Conservation (phyloP, 2,888 invertebrate species). For the Zygogramma bicolorata region DNA sequence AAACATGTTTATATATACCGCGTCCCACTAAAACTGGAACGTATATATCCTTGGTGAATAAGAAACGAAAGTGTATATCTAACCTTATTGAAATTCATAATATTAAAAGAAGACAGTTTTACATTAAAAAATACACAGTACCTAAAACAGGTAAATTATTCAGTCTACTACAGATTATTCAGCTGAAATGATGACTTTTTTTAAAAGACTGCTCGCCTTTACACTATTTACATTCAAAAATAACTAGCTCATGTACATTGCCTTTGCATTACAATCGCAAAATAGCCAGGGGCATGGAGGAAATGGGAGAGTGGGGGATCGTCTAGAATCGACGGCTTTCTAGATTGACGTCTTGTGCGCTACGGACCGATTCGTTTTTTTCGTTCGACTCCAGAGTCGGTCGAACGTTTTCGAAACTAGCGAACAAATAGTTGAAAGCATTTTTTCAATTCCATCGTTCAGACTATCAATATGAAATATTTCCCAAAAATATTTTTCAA, state of each 20-base stretch:
- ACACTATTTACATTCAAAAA: slow-evolving; percentile 68
- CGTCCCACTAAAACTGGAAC: slow-evolving; percentile 68
- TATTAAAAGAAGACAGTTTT: slow-evolving; percentile 60
- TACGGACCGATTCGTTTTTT: too few relatives aligned
- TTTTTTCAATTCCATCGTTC: too few relatives aligned
- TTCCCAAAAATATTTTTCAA: too few relatives aligned
- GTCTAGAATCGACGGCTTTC: slow-evolving; percentile 35
- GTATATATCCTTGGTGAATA: slow-evolving; percentile 50
- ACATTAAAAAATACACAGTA: slow-evolving; percentile 67
- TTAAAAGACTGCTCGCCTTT: slow-evolving; percentile 65
- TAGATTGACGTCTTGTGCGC: slow-evolving; percentile 11
- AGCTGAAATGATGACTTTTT: slow-evolving; percentile 62
- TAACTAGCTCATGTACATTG: slow-evolving; percentile 59
- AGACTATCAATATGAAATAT: too few relatives aligned
- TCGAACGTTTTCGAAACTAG: too few relatives aligned
- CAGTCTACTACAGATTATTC: slow-evolving; percentile 66
- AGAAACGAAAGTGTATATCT: slow-evolving; percentile 53
- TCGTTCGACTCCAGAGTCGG: too few relatives aligned
- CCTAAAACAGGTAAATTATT: slow-evolving; percentile 61
- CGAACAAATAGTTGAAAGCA: too few relatives aligned
- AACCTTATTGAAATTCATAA: slow-evolving; percentile 40
- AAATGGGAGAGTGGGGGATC: slow-evolving; percentile 27
- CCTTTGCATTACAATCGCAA: slow-evolving; percentile 58
- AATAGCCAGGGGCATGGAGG: slow-evolving; percentile 46
- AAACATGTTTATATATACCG: slow-evolving; percentile 58